Evolutionary conservation across 2,797 vertebrate species (phyloP), one percentile per base, ranked within the genome.

Genomic region (Cebuella pygmaea): DNA sequence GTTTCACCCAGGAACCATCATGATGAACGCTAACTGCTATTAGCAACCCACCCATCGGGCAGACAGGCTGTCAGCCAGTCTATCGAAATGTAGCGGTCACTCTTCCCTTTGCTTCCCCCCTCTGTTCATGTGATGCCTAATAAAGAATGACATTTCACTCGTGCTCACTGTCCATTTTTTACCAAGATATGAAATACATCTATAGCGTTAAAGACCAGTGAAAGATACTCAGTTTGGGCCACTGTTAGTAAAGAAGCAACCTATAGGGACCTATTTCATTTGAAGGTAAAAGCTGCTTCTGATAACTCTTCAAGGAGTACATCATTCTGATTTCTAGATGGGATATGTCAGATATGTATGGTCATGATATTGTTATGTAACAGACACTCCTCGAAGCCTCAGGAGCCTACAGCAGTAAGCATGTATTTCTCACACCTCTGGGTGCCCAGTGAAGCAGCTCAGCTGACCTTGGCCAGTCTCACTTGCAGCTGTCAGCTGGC

Each of bases 81-180:
- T 27, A 0, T 9, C 8, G 22, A 88, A 79, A 82, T 36, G 57
- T 0, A 39, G 39, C 5, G 3, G 26, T 75, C 57, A 4, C 27
- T 30, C 50, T 72, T 64, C 72, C 72, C 36, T 95, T 90, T 70
- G 64, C n/a, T 48, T 76, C 50, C 36, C 90, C 33, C 1, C 36
- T 39, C 52, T 41, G n/a, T 85, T 70, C 3, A 30, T 30, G 10
- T 82, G 81, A 61, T 61, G 55, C 81, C 81, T 61, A 61, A 83
- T 12, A 61, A 83, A 61, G 39, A 83, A 44, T 70, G 48, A 91
- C 64, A 50, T 92, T 88, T 61, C 46, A 9, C 26, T 64, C 36
- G 5, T 72, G 44, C 27, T 22, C 52, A 22, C n/a, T 90, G 36
- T 93, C 50, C 90, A 64, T 52, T 74, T 82, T 88, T 82, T 88